Evolutionary conservation across 2,113 vertebrate species (phyloP).

Genomic region (Lasiurus cinereus): DNA sequence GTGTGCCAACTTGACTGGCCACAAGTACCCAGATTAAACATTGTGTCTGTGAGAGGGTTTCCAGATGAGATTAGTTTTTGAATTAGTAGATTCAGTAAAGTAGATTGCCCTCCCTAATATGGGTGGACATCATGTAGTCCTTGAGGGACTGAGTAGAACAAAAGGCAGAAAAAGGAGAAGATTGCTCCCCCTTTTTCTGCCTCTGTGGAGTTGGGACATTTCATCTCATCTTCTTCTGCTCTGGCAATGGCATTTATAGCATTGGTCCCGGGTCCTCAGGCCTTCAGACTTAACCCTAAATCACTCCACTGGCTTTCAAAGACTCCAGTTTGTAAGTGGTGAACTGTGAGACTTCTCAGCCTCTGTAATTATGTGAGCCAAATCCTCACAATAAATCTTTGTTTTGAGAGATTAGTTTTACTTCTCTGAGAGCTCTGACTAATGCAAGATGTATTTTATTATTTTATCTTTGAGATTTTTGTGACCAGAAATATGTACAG

Average conservation of each 20-base stretch:
- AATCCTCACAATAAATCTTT: not conserved
- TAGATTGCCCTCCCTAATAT: not conserved
- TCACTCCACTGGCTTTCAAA: not conserved
- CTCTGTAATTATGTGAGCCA: not conserved
- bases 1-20: not conserved
- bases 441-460: not conserved
- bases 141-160: not conserved
- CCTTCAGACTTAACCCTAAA: not conserved
- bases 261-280: not conserved
- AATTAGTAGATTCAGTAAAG: not conserved
- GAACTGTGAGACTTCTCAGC: not conserved
- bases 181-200: not conserved
- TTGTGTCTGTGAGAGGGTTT: not conserved
- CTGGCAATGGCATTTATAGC: not conserved
- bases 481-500: not conserved
- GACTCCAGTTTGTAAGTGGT: not conserved
- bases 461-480: constrained; percentile 14
- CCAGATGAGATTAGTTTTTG: not conserved
- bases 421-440: not conserved
- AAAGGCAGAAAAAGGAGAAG: not conserved
- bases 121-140: not conserved
- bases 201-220: not conserved
- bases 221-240: not conserved
- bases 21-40: not conserved
- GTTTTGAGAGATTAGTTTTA: not conserved